phyloP scores from a whole-genome alignment of 1,140 invertebrate genomes.

The Neodiprion pinetum region DNA sequence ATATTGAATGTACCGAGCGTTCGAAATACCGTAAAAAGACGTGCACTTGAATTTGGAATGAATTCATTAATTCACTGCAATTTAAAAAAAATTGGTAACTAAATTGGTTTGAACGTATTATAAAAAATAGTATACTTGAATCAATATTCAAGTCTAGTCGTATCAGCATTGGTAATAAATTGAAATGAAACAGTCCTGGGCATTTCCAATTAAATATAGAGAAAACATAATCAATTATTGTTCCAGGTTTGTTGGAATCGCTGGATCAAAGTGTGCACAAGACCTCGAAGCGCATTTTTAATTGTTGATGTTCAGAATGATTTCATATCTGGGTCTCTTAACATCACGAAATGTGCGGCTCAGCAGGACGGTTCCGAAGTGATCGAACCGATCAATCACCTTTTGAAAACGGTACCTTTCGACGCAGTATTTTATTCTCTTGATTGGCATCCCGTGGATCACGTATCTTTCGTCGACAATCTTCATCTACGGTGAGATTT shows the following conservation, averaged over 20 bases:
- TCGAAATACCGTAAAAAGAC: no score
- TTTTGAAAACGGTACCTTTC: slow-evolving; percentile 86
- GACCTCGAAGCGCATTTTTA: slow-evolving; percentile 88
- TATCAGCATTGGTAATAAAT: no score
- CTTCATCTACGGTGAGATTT: slow-evolving; percentile 63
- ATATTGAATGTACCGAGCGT: no score
- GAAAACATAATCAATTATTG: slow-evolving; percentile 1
- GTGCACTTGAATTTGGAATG: no score
- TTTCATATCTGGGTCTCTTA: slow-evolving; percentile 93
- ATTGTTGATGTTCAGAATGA: slow-evolving; percentile 99
- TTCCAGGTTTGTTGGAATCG: slow-evolving; percentile 76
- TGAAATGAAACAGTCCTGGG: slow-evolving; percentile 54
- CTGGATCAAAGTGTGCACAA: slow-evolving; percentile 75
- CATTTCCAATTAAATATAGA: slow-evolving; percentile 17
- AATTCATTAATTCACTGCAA: no score
- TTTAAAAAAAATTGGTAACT: not conserved
- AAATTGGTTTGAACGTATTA: not conserved
- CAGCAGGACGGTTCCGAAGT: slow-evolving; percentile 90
- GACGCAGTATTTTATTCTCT: slow-evolving; percentile 94
- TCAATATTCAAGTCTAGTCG: no score
- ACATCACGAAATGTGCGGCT: slow-evolving; percentile 91
- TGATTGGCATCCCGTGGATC: slow-evolving; percentile 97
- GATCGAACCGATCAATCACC: slow-evolving; percentile 88
- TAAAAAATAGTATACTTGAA: no score
- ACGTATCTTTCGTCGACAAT: slow-evolving; percentile 97